phyloP scores from a whole-genome alignment of 2,113 vertebrate genomes.

The Poeciliopsis retropinna region DNA sequence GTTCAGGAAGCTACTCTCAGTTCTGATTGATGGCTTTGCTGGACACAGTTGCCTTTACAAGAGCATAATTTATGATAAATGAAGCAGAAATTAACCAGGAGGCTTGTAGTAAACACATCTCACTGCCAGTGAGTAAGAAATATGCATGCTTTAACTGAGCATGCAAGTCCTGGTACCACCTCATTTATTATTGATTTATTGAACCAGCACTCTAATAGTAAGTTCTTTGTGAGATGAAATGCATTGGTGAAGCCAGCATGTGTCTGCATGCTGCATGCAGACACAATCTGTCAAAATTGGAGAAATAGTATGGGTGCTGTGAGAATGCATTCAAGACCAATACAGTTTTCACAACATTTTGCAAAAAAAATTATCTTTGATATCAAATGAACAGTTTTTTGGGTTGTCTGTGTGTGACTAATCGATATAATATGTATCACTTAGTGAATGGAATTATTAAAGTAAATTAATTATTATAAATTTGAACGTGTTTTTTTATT shows the following conservation, averaged over 20 bases:
- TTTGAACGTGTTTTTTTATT: no score
- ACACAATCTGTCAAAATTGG: slow-evolving; percentile 1
- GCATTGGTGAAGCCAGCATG: neutral
- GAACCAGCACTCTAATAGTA: neutral
- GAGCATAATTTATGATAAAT: slow-evolving; percentile 34
- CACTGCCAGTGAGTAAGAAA: slow-evolving; percentile 8
- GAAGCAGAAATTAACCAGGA: slow-evolving; percentile 27
- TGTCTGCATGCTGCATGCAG: no score
- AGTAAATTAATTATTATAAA: no score
- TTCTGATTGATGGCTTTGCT: slow-evolving; percentile 35
- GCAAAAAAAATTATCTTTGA: neutral
- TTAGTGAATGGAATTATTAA: no score
- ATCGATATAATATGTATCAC: no score
- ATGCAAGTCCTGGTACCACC: neutral
- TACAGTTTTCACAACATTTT: neutral
- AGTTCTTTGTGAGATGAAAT: neutral
- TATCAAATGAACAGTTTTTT: neutral
- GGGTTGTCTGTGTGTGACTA: no score
- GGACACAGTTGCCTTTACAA: slow-evolving; percentile 46
- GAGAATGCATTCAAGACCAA: neutral
- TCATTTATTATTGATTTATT: no score
- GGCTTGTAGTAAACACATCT: slow-evolving; percentile 42
- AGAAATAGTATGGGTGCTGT: neutral
- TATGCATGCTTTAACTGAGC: neutral
- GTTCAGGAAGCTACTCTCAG: slow-evolving; percentile 22